Conservation (phyloP, 2,113 vertebrate species). For the Halcyon senegalensis region DNA sequence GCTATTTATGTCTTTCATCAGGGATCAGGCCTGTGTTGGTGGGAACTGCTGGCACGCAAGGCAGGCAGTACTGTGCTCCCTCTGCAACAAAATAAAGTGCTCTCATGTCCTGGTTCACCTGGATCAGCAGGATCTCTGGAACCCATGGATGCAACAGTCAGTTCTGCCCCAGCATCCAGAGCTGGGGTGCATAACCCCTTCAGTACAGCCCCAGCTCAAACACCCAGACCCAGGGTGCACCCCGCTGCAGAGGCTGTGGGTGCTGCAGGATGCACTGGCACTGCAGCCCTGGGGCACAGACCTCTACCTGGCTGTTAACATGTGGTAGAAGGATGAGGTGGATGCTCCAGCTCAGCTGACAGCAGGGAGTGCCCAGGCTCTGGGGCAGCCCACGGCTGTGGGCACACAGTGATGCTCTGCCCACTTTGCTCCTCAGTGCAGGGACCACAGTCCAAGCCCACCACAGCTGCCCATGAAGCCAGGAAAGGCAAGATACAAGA, state of each 20-base stretch:
- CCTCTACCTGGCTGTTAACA: background rate
- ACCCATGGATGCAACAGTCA: background rate
- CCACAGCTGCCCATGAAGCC: background rate
- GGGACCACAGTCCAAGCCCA: background rate
- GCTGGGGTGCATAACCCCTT: fast-evolving
- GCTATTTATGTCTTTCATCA: background rate
- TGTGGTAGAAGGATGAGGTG: background rate
- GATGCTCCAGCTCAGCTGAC: background rate
- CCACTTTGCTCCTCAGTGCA: background rate
- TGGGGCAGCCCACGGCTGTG: fast-evolving
- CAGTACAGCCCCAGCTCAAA: background rate
- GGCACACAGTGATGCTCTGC: background rate
- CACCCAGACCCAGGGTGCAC: fast-evolving
- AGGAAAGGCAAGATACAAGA: background rate
- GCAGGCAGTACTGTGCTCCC: background rate
- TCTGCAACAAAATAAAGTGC: background rate
- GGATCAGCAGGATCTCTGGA: background rate
- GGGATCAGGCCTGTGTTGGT: background rate
- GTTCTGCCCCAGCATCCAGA: background rate
- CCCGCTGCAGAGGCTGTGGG: background rate
- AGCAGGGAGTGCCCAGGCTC: background rate
- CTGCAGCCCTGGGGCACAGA: fast-evolving
- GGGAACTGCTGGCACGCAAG: background rate
- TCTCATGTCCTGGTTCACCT: background rate
- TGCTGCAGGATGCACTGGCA: background rate